Evolutionary conservation across 2,888 invertebrate genomes (phyloP), one percentile per base, ranked within the genome.

Genomic region (Polylopha cassiicola): DNA sequence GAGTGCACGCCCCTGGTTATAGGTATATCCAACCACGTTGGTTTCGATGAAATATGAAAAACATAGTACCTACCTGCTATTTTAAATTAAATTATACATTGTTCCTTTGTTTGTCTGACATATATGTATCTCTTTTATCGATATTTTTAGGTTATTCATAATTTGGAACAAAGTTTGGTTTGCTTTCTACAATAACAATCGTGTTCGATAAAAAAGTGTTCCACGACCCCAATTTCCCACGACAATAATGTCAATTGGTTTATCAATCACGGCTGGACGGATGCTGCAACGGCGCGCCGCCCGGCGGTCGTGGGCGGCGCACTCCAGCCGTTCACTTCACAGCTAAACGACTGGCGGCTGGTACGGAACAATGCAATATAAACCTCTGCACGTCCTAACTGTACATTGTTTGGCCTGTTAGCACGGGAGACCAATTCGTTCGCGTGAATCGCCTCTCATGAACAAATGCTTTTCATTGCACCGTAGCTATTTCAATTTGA

Each of bases 211-310:
- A 17, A 50, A 48, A 52, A 51, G 44, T 17, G 33, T 20, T 39
- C 5, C 9, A 39, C 46, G 48, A 53, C 53, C 61, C 55, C 62
- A 53, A 66, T 62, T 75, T 82, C 84, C 70, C 82, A 84, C 82
- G 80, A 54, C 76, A 81, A 81, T 82, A 58, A 73, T 73, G 70
- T 69, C 66, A 75, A 74, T 77, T 73, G 72, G 62, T 72, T 77
- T 77, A 81, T 81, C 81, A 82, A 82, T 82, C 79, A 73, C 67
- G 47, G 70, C 65, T 63, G 61, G 68, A 70, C 77, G 81, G 80
- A 82, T 80, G 78, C 66, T 57, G 60, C 53, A 61, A 9, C 65
- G 66, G 65, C 60, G 66, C 63, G 65, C 55, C 64, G 68, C 61
- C 50, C 60, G 47, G 48, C 52, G 46, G 46, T 49, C 60, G 76